Conservation (phyloP, 2,888 invertebrate species). For the Agrochola circellaris region DNA sequence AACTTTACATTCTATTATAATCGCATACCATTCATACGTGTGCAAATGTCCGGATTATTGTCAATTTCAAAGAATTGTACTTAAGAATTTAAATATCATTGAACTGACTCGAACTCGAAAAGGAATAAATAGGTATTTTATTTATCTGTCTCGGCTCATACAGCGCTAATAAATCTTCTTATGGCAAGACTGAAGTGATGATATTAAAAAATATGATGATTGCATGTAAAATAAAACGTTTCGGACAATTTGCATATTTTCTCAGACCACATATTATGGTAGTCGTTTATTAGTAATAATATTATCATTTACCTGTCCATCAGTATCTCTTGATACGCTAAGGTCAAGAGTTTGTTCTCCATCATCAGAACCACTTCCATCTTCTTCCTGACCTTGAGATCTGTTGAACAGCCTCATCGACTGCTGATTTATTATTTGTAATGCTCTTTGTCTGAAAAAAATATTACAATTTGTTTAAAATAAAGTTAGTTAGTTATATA, state of each 20-base stretch:
- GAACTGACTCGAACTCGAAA: conserved; percentile 54
- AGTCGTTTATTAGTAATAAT: not conserved
- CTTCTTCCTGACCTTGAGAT: conserved; percentile 85
- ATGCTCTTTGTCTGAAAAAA: conserved; percentile 85
- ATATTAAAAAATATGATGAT: conserved; percentile 47
- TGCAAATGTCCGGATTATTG: conserved; percentile 63
- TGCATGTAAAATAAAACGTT: conserved; percentile 31
- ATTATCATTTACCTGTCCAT: conserved; percentile 83
- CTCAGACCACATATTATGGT: conserved; percentile 11
- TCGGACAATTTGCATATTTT: conserved; percentile 44
- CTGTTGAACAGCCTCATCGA: conserved; percentile 86
- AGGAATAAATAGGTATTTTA: conserved; percentile 55
- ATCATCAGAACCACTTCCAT: conserved; percentile 88
- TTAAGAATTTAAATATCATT: conserved; percentile 61
- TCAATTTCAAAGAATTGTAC: conserved; percentile 65
- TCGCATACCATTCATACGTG: conserved; percentile 62
- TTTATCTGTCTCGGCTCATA: conserved; percentile 33
- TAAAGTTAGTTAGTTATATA: conserved; percentile 23
- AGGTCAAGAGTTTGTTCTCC: conserved; percentile 89
- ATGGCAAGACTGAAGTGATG: conserved; percentile 45
- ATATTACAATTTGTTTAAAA: not conserved
- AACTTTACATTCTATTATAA: conserved; percentile 67
- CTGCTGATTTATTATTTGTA: conserved; percentile 88
- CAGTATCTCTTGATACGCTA: conserved; percentile 88
- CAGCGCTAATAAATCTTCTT: conserved; percentile 53